These are phyloP conservation scores for Syndactyla subalaris DNA, from an alignment of 2,797 vertebrate species.

Conservation along the genomic window DNA sequence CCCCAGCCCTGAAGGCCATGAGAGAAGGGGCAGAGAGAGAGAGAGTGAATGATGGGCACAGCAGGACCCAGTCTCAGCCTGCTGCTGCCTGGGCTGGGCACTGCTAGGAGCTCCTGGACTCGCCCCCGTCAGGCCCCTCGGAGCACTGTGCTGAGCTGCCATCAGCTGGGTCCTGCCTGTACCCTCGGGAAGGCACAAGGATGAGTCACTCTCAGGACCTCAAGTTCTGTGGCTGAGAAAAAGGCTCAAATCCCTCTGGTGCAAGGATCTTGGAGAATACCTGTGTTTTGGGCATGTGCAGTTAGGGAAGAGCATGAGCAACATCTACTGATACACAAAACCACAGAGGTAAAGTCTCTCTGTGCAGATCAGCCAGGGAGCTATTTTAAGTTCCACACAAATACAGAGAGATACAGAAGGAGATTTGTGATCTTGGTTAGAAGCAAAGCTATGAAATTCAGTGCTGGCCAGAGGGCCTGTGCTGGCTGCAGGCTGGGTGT, in stretches of 20 bases:
- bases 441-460: not conserved
- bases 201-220: not conserved
- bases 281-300: not conserved
- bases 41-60: not conserved
- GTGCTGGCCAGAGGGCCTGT: not conserved
- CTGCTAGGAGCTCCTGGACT: not conserved
- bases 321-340: not conserved
- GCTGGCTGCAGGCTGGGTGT: conserved; percentile 5
- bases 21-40: not conserved
- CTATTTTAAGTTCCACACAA: not conserved
- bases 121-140: not conserved
- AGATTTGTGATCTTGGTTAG: not conserved
- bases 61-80: not conserved
- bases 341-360: not conserved
- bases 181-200: not conserved
- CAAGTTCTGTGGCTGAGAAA: not conserved
- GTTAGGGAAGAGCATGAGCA: not conserved
- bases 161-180: not conserved
- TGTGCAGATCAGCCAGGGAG: not conserved
- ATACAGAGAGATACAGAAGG: accelerated
- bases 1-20: not conserved
- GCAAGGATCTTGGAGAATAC: not conserved
- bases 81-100: accelerated
- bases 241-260: not conserved
- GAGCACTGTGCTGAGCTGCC: not conserved